Percentiles rank a stretch among this genome's conserved stretches.
Evolutionary conservation across 1,140 invertebrate species (phyloP).

Genomic region (Contarinia nasturtii): DNA sequence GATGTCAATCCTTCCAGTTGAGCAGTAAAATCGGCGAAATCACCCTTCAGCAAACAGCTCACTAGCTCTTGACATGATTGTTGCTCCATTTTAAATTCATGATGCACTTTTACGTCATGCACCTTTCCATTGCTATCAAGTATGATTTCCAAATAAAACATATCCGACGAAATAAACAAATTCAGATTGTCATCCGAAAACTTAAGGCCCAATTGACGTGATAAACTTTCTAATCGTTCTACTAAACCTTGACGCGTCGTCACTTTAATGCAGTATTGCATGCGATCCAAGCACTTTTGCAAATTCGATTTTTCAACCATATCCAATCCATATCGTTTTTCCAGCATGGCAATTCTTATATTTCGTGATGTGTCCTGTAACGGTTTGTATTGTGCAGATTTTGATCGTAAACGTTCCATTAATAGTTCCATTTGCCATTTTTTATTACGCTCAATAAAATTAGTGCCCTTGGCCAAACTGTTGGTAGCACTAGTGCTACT

Average conservation of each 20-base stretch:
- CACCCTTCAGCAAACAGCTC: constrained; percentile 52
- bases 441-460: constrained; percentile 34
- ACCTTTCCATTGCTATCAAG: constrained; percentile 64
- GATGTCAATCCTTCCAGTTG: constrained; percentile 80
- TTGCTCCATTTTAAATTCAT: constrained; percentile 26
- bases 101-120: constrained; percentile 63
- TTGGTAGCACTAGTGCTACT: too few species aligned
- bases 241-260: constrained; percentile 78
- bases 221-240: constrained; percentile 77
- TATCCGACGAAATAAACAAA: constrained; percentile 84
- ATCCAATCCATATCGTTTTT: constrained; percentile 68
- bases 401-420: constrained; percentile 71
- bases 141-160: constrained; percentile 88
- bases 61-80: constrained; percentile 64
- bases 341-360: constrained; percentile 62
- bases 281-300: constrained; percentile 75
- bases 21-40: constrained; percentile 82
- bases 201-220: constrained; percentile 55
- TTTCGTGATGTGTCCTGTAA: constrained; percentile 70
- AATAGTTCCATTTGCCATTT: constrained; percentile 60
- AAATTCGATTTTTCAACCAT: constrained; percentile 63
- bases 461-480: not conserved
- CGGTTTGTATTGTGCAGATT: constrained; percentile 50
- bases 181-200: constrained; percentile 19
- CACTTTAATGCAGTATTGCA: constrained; percentile 89